Evolutionary conservation across 2,888 invertebrate species (phyloP), one percentile per base, ranked within the genome.

Genomic region (Drosophila quasianomalipes): DNA sequence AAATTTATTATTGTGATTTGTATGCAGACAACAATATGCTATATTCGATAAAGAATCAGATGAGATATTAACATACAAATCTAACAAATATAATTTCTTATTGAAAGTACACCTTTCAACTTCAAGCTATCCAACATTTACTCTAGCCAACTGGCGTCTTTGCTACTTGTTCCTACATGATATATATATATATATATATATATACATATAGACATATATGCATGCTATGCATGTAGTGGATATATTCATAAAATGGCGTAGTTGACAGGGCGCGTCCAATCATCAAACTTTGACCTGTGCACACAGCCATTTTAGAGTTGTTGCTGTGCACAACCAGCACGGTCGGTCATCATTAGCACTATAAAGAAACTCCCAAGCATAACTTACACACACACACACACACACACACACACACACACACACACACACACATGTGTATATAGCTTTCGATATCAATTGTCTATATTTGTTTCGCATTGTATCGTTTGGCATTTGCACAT

Each of bases 401-500:
- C 35, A 63, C 10, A 44, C 41, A 37, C 6, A n/a, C 9, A 4
- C 39, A 39, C 9, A 5, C n/a, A n/a, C n/a, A n/a, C n/a, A 41
- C 44, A 57, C 22, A 37, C 6, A n/a, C 9, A 4, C 39, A 39
- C 9, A 5, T 28, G 26, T 63, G 6, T 67, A 6, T 53, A 14
- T 14, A 35, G 14, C 5, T 35, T 14, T 59, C 61, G 69, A 77
- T 83, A 81, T 82, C 81, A 81, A 74, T 72, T 82, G 83, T 74
- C 70, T 70, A 73, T 82, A 76, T 80, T 70, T 73, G 61, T 81
- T 77, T 70, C 63, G 67, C 65, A 55, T 47, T 49, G 77, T 74
- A 71, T 81, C 74, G 77, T 26, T 67, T 70, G 81, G 82, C 82
- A 79, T 73, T 81, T 67, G 59, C 66, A 68, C 79, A 76, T n/a